Evolutionary conservation across 2,797 vertebrate genomes (phyloP).

Genomic region (Scyliorhinus canicula): DNA sequence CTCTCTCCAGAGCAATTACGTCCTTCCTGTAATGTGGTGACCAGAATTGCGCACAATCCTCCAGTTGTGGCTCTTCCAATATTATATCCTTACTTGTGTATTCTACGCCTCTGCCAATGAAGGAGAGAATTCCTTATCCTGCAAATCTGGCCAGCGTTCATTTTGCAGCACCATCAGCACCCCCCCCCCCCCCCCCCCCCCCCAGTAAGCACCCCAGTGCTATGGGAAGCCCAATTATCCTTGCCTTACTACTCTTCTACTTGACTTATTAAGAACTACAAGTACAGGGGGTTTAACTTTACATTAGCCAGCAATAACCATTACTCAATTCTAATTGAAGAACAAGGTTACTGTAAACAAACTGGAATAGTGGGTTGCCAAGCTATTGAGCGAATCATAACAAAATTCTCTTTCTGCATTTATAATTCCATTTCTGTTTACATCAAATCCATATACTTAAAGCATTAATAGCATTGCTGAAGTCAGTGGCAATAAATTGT

Average conservation of each 20-base stretch:
- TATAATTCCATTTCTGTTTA: constrained; percentile 32
- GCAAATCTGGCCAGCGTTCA: not conserved
- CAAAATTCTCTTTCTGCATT: constrained; percentile 23
- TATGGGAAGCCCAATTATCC: not conserved
- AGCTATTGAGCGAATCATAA: constrained; percentile 29
- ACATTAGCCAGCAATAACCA: constrained; percentile 32
- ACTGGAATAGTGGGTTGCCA: not conserved
- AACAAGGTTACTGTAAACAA: constrained; percentile 30
- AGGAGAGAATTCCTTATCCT: too few relatives aligned
- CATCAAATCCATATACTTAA: constrained; percentile 20
- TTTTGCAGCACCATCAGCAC: constrained; percentile 1
- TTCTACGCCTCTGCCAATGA: too few relatives aligned
- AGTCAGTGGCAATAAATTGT: constrained; percentile 11
- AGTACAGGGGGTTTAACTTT: constrained; percentile 36
- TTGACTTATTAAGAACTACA: constrained; percentile 37
- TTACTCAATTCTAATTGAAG: constrained; percentile 33
- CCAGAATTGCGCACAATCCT: too few relatives aligned
- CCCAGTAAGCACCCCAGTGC: not conserved
- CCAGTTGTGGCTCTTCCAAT: too few relatives aligned
- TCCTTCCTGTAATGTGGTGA: too few relatives aligned
- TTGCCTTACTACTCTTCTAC: not conserved
- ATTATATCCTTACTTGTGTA: too few relatives aligned
- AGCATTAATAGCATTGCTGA: constrained; percentile 16
- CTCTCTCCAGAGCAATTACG: too few relatives aligned
- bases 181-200: not conserved